A percentile compares a stretch with the other conserved stretches of the same genome.
These are phyloP conservation scores for Acromyrmex charruanus DNA, from an alignment of 1,140 invertebrate species.

Conservation along the genomic window DNA sequence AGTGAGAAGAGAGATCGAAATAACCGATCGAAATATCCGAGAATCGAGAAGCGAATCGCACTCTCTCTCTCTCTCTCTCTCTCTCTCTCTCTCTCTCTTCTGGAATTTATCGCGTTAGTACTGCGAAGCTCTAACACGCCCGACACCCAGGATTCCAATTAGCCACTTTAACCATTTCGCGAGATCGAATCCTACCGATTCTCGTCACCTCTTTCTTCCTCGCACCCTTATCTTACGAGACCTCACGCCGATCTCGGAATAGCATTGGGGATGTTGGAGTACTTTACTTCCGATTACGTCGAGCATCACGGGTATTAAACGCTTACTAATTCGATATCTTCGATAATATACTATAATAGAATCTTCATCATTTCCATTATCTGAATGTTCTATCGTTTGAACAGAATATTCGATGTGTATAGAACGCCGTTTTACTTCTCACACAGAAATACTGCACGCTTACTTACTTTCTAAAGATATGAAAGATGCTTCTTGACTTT, in stretches of 20 bases:
- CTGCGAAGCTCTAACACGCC: constrained; percentile 45
- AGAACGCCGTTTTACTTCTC: not conserved
- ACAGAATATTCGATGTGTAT: not conserved
- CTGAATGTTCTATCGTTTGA: not conserved
- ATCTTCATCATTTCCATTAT: constrained; percentile 19
- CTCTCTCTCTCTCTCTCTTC: too few relatives aligned
- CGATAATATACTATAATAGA: constrained; percentile 19
- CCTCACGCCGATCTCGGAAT: not conserved
- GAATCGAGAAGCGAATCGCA: constrained; percentile 19
- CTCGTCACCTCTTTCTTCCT: not conserved
- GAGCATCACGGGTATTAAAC: constrained; percentile 4
- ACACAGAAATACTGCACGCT: not conserved
- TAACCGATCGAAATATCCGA: constrained; percentile 8
- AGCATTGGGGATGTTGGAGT: not conserved
- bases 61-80: not conserved
- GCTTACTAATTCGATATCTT: constrained; percentile 24
- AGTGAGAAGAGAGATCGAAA: not conserved
- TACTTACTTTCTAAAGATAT: not conserved
- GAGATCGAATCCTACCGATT: constrained; percentile 35
- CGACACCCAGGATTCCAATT: constrained; percentile 65
- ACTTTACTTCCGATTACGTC: not conserved
- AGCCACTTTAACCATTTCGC: constrained; percentile 68
- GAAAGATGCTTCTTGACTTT: not conserved
- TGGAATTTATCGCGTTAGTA: constrained; percentile 57
- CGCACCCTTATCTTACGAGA: not conserved